A percentile compares a stretch with the other conserved stretches of the same genome.
Evolutionary conservation across 1,140 invertebrate species (phyloP).

Genomic region (Eulimnadia texana): DNA sequence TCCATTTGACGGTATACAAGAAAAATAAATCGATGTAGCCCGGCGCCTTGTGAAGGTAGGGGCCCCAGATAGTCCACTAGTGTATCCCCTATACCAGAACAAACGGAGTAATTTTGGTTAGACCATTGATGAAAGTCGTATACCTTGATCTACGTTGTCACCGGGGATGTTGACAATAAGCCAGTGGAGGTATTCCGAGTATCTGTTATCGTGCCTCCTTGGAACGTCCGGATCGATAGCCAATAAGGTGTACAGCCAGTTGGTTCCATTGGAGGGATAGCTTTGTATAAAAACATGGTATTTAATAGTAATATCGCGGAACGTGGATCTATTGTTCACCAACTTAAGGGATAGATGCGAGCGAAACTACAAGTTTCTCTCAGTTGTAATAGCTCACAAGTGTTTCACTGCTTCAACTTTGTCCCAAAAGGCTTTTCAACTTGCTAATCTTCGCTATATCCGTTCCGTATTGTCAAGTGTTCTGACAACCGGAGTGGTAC

Average conservation of each 20-base stretch:
- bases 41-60: constrained; percentile 8
- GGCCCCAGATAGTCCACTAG: constrained; percentile 13
- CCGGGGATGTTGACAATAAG: constrained; percentile 15
- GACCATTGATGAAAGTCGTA: no score
- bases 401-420: no score
- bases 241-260: constrained; percentile 7
- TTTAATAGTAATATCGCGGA: no score
- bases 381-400: no score
- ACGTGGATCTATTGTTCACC: no score
- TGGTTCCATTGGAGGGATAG: constrained; percentile 11
- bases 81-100: constrained; percentile 1
- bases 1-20: constrained; percentile 7
- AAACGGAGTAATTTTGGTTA: background rate
- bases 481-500: no score
- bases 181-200: constrained; percentile 15
- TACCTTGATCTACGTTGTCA: constrained; percentile 11
- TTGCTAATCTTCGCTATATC: no score
- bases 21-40: constrained; percentile 13
- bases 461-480: no score
- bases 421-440: no score
- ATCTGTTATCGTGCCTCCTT: constrained; percentile 4
- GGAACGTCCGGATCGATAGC: constrained; percentile 13
- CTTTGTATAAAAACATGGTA: no score
- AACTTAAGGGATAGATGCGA: no score
- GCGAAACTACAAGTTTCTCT: no score